Percentiles rank a stretch among this genome's conserved stretches.
phyloP scores from a whole-genome alignment of 2,797 vertebrate genomes.

The Limnodromus scolopaceus region DNA sequence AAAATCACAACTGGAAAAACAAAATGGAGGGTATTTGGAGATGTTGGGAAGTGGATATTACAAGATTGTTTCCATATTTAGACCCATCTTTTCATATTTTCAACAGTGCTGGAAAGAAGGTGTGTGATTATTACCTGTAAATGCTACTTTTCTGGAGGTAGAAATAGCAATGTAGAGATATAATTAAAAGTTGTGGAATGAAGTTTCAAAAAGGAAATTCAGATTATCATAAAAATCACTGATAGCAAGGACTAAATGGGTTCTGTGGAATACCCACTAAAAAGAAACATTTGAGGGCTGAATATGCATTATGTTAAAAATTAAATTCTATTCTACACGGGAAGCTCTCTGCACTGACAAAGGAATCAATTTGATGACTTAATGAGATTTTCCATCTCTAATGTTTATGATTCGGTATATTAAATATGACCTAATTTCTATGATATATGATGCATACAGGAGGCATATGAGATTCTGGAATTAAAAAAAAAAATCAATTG shows the following conservation, averaged over 20 bases:
- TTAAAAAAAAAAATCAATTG: not conserved
- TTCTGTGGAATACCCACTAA: not conserved
- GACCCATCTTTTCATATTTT: not conserved
- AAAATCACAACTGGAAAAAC: not conserved
- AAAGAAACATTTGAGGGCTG: not conserved
- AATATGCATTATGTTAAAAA: conserved; percentile 4
- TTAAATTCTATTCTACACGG: not conserved
- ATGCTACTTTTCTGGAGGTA: not conserved
- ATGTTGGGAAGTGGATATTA: not conserved
- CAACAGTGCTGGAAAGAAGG: not conserved
- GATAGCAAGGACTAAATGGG: not conserved
- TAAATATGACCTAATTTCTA: conserved; percentile 46
- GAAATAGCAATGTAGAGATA: not conserved
- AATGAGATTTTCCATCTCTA: conserved; percentile 38
- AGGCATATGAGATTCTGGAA: conserved; percentile 1
- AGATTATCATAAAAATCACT: not conserved
- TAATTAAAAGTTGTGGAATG: not conserved
- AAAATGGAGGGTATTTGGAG: not conserved
- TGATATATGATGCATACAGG: not conserved
- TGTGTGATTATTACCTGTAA: not conserved
- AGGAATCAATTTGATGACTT: conserved; percentile 36
- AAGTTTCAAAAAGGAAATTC: not conserved
- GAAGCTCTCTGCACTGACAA: conserved; percentile 12
- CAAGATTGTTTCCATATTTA: not conserved
- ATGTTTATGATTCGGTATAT: conserved; percentile 49